These are phyloP conservation scores for Acanthosoma haemorrhoidale DNA, from an alignment of 2,888 invertebrate genomes.

Conservation along the genomic window DNA sequence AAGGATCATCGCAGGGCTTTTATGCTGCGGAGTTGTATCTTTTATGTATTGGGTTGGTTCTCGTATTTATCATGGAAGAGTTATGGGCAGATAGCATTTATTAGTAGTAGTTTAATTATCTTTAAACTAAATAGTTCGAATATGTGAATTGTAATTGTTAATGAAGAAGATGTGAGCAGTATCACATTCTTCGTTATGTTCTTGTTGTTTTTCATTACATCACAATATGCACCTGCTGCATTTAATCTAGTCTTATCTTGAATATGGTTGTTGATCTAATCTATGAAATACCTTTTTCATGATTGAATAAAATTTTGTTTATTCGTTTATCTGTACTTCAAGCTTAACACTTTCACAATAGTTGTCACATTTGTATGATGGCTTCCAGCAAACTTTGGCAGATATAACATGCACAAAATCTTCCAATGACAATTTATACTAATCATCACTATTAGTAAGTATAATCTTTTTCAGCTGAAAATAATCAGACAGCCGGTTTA, in stretches of 20 bases:
- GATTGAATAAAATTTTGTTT: no score
- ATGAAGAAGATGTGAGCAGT: neutral
- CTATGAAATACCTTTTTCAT: no score
- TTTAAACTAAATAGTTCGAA: neutral
- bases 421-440: no score
- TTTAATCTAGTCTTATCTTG: slow-evolving; percentile 11
- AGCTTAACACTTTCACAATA: no score
- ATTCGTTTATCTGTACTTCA: no score
- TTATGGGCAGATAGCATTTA: slow-evolving; percentile 19
- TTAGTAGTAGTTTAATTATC: neutral
- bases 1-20: slow-evolving; percentile 48
- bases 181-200: neutral
- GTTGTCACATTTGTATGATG: no score
- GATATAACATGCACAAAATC: no score
- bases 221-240: neutral
- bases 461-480: no score
- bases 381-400: no score
- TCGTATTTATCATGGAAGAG: slow-evolving; percentile 29
- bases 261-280: no score
- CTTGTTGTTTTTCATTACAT: neutral
- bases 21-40: slow-evolving; percentile 41
- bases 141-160: neutral
- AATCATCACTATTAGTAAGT: no score
- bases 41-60: slow-evolving; percentile 37
- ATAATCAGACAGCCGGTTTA: no score